Evolutionary conservation across 2,113 vertebrate genomes (phyloP), one percentile per base, ranked within the genome.

Genomic region (Melanerpes formicivorus): DNA sequence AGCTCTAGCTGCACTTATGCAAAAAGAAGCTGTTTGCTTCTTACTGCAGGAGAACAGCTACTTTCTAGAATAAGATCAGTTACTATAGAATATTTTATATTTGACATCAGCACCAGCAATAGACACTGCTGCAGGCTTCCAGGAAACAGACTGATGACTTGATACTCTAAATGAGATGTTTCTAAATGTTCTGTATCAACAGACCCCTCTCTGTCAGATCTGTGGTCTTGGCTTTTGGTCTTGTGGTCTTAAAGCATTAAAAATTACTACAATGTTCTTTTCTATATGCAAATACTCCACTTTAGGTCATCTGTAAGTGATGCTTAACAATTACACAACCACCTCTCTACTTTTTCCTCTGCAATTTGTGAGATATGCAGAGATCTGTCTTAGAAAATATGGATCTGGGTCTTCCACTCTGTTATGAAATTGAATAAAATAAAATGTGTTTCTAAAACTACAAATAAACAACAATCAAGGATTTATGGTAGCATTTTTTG

Each of bases 41-140:
- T 84, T 18, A 60, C 62, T 63, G 72, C 81, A 73, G 71, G 52
- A 87, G n/a, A 92, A 71, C 34, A 70, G 40, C 48, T 50, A 55
- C 71, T 79, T 74, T 79, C 67, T 87, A 87, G 54, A 72, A 27
- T 23, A 79, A 59, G 18, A 76, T 4, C 55, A 77, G 50, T 56
- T 76, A 80, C 66, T 52, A 92, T 37, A 88, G 29, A 64, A 55
- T 69, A 88, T 66, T 67, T 56, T 58, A 66, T 54, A 83, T 4
- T 86, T 80, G 66, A 83, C 59, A 79, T 66, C 59, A 88, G 87
- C 32, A 76, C 48, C 87, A 88, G 87, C 93, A 94, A 58, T 40
- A 86, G 69, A 40, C 0, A 2, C 29, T 67, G 79, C 27, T 85
- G 58, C 76, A 88, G 52, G 64, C 63, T 72, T 91, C 89, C 85